Percentiles rank a stretch among this genome's conserved stretches.
phyloP scores from a whole-genome alignment of 2,797 vertebrate species.

The Arremon aurantiirostris region DNA sequence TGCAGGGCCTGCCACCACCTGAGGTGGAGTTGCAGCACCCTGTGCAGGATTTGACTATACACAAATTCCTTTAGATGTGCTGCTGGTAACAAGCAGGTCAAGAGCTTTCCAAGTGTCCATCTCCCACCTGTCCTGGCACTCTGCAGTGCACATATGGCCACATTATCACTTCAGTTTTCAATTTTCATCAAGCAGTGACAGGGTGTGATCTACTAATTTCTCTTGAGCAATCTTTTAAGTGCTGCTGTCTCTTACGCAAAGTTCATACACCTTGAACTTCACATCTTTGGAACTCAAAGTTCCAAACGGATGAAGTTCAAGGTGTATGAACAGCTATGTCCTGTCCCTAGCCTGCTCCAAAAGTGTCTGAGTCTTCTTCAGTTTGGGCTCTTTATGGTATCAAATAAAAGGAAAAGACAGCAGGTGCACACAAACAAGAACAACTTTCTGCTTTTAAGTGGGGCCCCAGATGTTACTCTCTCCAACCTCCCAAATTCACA shows the following conservation, averaged over 20 bases:
- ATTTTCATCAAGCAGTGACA: background rate
- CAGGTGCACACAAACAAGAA: rapidly evolving
- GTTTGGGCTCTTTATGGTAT: background rate
- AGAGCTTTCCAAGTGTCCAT: background rate
- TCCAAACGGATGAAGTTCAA: background rate
- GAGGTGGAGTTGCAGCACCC: rapidly evolving
- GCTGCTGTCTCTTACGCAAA: background rate
- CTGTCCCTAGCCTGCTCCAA: background rate
- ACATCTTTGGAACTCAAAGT: too few species aligned
- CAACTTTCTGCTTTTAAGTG: background rate
- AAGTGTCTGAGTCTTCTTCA: background rate
- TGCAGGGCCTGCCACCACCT: background rate
- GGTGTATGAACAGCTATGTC: background rate
- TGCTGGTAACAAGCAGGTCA: background rate
- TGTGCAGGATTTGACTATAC: rapidly evolving
- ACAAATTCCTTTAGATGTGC: rapidly evolving
- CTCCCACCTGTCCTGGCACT: background rate
- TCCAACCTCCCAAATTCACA: background rate
- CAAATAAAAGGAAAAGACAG: background rate
- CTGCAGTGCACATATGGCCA: background rate
- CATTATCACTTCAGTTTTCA: background rate
- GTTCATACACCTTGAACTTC: too few species aligned
- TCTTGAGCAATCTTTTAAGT: background rate
- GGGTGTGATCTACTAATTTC: background rate
- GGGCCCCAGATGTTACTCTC: rapidly evolving